A percentile compares a stretch with the other conserved stretches of the same genome.
Conservation (phyloP, 2,888 invertebrate species). For the Rhingia campestris region DNA sequence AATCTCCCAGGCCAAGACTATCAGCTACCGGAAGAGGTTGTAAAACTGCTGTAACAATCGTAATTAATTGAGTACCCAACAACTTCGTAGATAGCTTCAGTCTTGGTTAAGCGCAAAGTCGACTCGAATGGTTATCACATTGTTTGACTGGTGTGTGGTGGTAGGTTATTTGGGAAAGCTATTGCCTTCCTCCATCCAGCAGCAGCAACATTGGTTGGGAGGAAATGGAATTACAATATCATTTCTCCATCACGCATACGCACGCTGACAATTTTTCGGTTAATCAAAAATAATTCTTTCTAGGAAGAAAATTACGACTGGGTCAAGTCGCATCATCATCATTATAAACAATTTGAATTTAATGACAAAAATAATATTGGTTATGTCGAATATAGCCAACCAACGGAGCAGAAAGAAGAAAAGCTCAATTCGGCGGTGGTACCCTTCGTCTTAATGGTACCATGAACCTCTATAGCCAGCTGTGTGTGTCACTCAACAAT, state of each 20-base stretch:
- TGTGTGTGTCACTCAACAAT: conserved; percentile 30
- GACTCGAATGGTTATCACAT: conserved; percentile 4
- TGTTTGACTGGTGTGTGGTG: not conserved
- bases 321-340: conserved; percentile 55
- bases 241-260: conserved; percentile 48
- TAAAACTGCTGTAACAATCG: conserved; percentile 57
- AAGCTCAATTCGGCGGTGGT: conserved; percentile 15
- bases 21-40: conserved; percentile 56
- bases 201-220: conserved; percentile 32
- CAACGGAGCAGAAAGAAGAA: conserved; percentile 19
- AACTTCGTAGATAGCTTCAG: conserved; percentile 17
- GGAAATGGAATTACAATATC: conserved; percentile 63
- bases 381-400: conserved; percentile 28
- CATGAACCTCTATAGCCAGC: too few species aligned
- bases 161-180: conserved; percentile 61
- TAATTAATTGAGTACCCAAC: conserved; percentile 56
- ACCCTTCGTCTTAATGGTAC: conserved; percentile 29
- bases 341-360: conserved; percentile 72
- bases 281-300: conserved; percentile 68
- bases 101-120: conserved; percentile 31
- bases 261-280: conserved; percentile 37
- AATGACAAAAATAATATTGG: conserved; percentile 73
- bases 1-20: conserved; percentile 24
- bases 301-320: conserved; percentile 48
- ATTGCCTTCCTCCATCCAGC: conserved; percentile 2